phyloP scores from a whole-genome alignment of 53 echinoderm and acorn worm genomes.

The Zoroaster sp. region DNA sequence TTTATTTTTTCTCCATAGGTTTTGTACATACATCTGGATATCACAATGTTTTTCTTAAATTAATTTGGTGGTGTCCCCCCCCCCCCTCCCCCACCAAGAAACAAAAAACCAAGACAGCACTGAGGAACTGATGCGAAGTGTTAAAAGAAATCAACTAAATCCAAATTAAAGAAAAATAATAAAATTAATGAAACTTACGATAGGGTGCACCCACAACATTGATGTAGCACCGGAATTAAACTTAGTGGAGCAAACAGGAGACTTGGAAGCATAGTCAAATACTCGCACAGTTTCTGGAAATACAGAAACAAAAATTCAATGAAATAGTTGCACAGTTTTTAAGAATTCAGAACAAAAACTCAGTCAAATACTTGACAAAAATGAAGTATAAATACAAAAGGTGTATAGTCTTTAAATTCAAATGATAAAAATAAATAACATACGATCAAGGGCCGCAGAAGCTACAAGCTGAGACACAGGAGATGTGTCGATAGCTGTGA shows the following conservation, averaged over 20 bases:
- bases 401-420: too few species aligned
- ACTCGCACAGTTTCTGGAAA: slow-evolving; percentile 81
- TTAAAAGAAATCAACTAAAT: background rate
- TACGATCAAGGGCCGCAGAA: slow-evolving; percentile 83
- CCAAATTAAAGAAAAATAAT: background rate
- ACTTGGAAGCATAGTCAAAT: slow-evolving; percentile 92
- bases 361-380: too few species aligned
- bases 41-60: too few species aligned
- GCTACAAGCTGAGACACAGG: slow-evolving; percentile 91
- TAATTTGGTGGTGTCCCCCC: too few species aligned
- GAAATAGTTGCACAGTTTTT: background rate
- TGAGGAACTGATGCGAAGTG: too few species aligned
- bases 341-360: too few species aligned
- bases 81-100: too few species aligned
- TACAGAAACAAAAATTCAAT: background rate
- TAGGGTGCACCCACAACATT: slow-evolving; percentile 86
- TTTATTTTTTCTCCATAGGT: too few species aligned
- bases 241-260: slow-evolving; percentile 70
- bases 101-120: too few species aligned
- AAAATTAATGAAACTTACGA: slow-evolving; percentile 67
- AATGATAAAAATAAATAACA: too few species aligned
- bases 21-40: too few species aligned
- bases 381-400: too few species aligned
- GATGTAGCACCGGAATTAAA: slow-evolving; percentile 85
- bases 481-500: slow-evolving; percentile 76